phyloP scores from a whole-genome alignment of 2,797 vertebrate genomes.

The Coreius guichenoti region DNA sequence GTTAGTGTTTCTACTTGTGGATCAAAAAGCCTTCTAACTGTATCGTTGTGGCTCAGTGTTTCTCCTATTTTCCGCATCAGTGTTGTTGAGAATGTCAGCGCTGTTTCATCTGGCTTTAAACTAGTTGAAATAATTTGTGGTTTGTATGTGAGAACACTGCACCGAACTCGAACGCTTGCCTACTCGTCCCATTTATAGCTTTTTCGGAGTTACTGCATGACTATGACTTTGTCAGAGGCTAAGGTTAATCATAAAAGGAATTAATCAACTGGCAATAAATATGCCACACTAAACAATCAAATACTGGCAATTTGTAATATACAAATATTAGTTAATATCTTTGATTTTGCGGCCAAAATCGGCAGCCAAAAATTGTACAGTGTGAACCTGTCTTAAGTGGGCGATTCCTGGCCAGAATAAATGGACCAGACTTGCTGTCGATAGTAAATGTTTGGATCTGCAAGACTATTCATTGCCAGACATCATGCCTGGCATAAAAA shows the following conservation, averaged over 20 bases:
- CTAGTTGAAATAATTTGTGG: not conserved
- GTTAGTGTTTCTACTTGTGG: not conserved
- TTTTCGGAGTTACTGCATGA: not conserved
- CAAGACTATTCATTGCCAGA: not conserved
- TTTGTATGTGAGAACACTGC: not conserved
- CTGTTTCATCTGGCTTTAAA: not conserved
- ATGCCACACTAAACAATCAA: not conserved
- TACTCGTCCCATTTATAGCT: not conserved
- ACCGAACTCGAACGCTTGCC: not conserved
- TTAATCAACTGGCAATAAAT: not conserved
- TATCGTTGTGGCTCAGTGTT: not conserved
- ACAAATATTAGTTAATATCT: conserved; percentile 9
- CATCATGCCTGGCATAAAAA: not conserved
- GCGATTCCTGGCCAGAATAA: conserved; percentile 6
- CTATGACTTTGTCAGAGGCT: not conserved
- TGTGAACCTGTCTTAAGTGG: not conserved
- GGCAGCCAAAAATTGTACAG: not conserved
- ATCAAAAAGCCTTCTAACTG: not conserved
- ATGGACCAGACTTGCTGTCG: not conserved
- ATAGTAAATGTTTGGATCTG: not conserved
- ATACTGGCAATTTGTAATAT: not conserved
- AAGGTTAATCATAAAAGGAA: not conserved
- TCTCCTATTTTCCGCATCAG: not conserved
- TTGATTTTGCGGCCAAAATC: not conserved
- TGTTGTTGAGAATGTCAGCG: not conserved